Conservation (phyloP, 2,888 invertebrate genomes). For the Drosophila setosimentum region DNA sequence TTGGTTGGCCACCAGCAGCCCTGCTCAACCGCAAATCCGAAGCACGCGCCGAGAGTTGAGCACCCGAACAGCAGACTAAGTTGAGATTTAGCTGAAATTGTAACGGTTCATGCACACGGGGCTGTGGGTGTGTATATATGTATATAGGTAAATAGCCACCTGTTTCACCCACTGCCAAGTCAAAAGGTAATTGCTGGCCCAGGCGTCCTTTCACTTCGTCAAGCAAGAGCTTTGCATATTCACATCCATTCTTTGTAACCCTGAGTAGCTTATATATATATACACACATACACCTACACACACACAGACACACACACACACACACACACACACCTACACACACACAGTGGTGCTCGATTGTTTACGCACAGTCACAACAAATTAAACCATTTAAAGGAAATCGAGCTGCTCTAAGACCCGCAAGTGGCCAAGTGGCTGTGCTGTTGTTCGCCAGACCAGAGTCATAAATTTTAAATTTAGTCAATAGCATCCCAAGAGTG, state of each 20-base stretch:
- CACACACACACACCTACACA: neutral
- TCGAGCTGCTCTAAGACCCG: slow-evolving; percentile 50
- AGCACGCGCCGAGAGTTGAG: slow-evolving; percentile 55
- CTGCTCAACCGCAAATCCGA: slow-evolving; percentile 66
- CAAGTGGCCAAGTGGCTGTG: slow-evolving; percentile 21
- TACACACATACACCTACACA: neutral
- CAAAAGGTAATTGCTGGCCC: slow-evolving; percentile 21
- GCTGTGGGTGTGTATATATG: neutral
- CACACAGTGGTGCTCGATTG: slow-evolving; percentile 6
- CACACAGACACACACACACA: neutral
- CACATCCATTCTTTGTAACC: slow-evolving; percentile 3
- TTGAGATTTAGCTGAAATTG: slow-evolving; percentile 15
- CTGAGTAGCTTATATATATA: neutral
- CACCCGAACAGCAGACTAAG: slow-evolving; percentile 4
- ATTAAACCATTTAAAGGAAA: slow-evolving; percentile 58
- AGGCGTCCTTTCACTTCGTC: slow-evolving; percentile 12
- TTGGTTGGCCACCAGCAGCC: neutral
- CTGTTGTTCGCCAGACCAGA: slow-evolving; percentile 36
- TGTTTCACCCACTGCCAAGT: slow-evolving; percentile 22
- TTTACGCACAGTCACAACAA: slow-evolving; percentile 35
- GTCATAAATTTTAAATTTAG: slow-evolving; percentile 77
- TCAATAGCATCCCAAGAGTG: slow-evolving; percentile 34
- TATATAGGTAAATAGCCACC: too few relatives aligned
- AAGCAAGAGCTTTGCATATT: slow-evolving; percentile 3
- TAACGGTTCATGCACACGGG: neutral